Evolutionary conservation across 2,888 invertebrate genomes (phyloP).

Genomic region (Zaprionus lineosus): DNA sequence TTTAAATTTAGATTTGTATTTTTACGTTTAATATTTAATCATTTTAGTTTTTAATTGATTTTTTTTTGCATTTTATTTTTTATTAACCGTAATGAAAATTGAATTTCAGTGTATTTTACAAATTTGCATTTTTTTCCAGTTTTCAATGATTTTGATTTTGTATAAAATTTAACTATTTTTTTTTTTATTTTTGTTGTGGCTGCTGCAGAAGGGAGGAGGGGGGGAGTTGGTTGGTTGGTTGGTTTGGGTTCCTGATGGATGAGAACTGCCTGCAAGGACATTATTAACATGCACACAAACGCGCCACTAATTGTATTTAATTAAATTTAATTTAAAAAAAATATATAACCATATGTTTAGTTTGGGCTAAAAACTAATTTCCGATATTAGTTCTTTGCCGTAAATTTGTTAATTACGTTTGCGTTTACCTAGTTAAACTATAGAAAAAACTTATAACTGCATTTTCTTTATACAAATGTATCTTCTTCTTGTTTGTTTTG

Average conservation of each 20-base stretch:
- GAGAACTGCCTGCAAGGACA: constrained; percentile 29
- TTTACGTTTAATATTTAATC: background rate
- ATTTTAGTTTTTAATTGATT: background rate
- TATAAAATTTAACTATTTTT: constrained; percentile 55
- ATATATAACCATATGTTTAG: constrained; percentile 39
- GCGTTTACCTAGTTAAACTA: constrained; percentile 64
- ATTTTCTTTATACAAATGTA: constrained; percentile 64
- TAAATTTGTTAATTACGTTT: constrained; percentile 67
- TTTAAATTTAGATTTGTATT: background rate
- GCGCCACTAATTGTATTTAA: constrained; percentile 30
- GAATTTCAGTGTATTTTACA: constrained; percentile 43
- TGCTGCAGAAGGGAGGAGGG: no score
- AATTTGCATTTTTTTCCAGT: constrained; percentile 13
- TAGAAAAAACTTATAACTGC: constrained; percentile 51
- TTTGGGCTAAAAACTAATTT: constrained; percentile 34
- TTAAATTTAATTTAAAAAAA: constrained; percentile 9
- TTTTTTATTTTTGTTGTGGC: background rate
- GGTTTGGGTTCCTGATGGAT: no score
- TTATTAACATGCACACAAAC: constrained; percentile 27
- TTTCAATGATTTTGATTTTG: constrained; percentile 4
- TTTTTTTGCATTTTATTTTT: constrained; percentile 8
- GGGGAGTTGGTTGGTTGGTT: no score
- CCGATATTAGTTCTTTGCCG: constrained; percentile 42
- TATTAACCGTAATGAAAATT: constrained; percentile 28
- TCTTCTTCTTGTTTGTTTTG: constrained; percentile 31